Evolutionary conservation across 2,797 vertebrate genomes (phyloP).

Genomic region (Clamator glandarius): DNA sequence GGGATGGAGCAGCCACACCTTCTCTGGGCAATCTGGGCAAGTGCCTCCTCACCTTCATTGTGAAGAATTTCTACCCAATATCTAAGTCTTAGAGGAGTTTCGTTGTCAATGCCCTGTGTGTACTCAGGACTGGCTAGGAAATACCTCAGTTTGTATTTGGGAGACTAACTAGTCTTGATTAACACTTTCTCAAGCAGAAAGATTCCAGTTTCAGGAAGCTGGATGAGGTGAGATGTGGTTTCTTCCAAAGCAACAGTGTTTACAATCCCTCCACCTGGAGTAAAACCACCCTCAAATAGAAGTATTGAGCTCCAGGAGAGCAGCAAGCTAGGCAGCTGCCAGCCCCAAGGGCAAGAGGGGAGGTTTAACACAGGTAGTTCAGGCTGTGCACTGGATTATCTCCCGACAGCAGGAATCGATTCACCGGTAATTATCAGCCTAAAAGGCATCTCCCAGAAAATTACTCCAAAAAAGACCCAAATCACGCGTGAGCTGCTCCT

Average conservation of each 20-base stretch:
- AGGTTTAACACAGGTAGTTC: background rate
- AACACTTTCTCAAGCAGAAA: background rate
- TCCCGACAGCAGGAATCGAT: background rate
- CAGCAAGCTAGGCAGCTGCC: background rate
- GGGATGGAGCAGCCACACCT: too few species aligned
- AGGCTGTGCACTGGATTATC: background rate
- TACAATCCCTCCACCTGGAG: background rate
- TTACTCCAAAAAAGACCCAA: background rate
- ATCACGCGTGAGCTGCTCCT: rapidly evolving
- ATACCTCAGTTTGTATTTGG: background rate
- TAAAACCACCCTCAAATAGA: background rate
- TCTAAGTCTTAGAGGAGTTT: background rate
- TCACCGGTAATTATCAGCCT: background rate
- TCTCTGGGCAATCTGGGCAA: too few species aligned
- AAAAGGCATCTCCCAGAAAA: background rate
- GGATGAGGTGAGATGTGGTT: background rate
- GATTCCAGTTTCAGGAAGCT: background rate
- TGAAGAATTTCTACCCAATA: too few species aligned
- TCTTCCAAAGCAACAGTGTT: background rate
- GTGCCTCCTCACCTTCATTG: too few species aligned
- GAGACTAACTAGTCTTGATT: background rate
- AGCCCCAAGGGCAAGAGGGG: background rate
- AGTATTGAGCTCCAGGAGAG: background rate
- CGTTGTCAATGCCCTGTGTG: rapidly evolving
- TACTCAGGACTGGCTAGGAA: background rate